These are phyloP conservation scores for Argyresthia goedartella DNA, from an alignment of 2,888 invertebrate genomes.

Conservation along the genomic window DNA sequence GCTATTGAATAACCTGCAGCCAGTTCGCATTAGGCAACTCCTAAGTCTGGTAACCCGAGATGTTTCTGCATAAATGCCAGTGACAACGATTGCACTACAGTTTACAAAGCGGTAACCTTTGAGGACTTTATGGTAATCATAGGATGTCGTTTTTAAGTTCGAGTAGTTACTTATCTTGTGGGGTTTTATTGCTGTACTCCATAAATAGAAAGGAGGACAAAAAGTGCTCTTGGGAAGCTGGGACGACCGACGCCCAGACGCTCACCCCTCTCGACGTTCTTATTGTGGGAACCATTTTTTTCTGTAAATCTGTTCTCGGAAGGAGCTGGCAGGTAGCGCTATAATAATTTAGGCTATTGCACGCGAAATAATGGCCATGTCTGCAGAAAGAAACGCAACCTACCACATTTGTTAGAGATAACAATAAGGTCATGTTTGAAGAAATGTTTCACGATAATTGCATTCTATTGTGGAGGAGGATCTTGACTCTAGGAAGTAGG, in stretches of 20 bases:
- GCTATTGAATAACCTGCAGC: conserved; percentile 60
- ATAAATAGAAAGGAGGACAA: conserved; percentile 55
- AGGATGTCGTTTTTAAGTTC: background rate
- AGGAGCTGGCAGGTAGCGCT: conserved; percentile 46
- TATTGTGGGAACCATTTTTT: conserved; percentile 62
- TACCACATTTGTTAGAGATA: too few species aligned
- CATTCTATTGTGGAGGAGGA: too few species aligned
- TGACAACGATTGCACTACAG: background rate
- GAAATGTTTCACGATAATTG: too few species aligned
- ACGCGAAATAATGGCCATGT: conserved; percentile 23
- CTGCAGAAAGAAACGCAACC: conserved; percentile 13
- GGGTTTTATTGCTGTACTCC: conserved; percentile 51
- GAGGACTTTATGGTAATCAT: too few species aligned
- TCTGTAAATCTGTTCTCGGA: conserved; percentile 41
- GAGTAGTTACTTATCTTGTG: conserved; percentile 26
- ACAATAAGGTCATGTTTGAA: too few species aligned
- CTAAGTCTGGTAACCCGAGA: conserved; percentile 1
- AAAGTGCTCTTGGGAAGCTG: conserved; percentile 55
- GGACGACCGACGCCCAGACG: conserved; percentile 3
- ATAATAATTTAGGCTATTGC: conserved; percentile 38
- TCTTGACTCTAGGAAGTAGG: too few species aligned
- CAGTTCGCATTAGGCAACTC: conserved; percentile 26
- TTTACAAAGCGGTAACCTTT: background rate
- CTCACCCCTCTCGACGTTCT: conserved; percentile 44
- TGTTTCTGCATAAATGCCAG: background rate